Evolutionary conservation across 2,113 vertebrate genomes (phyloP).

Genomic region (Sula dactylatra): DNA sequence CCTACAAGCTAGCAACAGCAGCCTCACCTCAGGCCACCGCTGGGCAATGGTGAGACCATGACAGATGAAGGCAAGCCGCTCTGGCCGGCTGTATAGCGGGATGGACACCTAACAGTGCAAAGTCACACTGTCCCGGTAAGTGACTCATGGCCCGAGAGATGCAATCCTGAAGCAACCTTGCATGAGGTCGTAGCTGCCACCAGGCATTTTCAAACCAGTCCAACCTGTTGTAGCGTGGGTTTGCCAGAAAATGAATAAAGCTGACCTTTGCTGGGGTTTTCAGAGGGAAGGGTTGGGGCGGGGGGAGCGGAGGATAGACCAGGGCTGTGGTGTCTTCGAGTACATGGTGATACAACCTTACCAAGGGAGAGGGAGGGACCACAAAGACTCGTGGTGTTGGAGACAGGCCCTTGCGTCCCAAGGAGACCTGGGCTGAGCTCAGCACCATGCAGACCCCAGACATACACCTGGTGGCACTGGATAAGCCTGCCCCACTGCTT

Average conservation of each 20-base stretch:
- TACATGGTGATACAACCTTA: background rate
- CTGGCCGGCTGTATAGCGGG: background rate
- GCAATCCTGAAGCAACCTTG: background rate
- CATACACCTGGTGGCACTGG: background rate
- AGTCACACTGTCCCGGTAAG: rapidly evolving
- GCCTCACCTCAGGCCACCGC: rapidly evolving
- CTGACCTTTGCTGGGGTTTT: background rate
- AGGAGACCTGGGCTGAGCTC: background rate
- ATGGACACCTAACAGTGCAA: background rate
- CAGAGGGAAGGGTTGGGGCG: background rate
- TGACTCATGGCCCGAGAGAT: background rate
- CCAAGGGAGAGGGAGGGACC: background rate
- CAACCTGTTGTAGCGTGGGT: background rate
- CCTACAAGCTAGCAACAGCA: background rate
- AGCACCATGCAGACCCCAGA: rapidly evolving
- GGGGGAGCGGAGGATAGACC: rapidly evolving
- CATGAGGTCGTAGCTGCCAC: background rate
- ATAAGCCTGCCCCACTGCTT: background rate
- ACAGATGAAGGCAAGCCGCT: rapidly evolving
- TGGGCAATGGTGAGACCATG: rapidly evolving
- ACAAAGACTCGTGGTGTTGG: background rate
- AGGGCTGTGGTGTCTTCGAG: background rate
- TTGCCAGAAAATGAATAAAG: background rate
- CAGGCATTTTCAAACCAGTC: background rate
- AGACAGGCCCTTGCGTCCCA: background rate